A percentile compares a stretch with the other conserved stretches of the same genome.
Evolutionary conservation across 2,888 invertebrate species (phyloP).

Genomic region (Tipula vernalis): DNA sequence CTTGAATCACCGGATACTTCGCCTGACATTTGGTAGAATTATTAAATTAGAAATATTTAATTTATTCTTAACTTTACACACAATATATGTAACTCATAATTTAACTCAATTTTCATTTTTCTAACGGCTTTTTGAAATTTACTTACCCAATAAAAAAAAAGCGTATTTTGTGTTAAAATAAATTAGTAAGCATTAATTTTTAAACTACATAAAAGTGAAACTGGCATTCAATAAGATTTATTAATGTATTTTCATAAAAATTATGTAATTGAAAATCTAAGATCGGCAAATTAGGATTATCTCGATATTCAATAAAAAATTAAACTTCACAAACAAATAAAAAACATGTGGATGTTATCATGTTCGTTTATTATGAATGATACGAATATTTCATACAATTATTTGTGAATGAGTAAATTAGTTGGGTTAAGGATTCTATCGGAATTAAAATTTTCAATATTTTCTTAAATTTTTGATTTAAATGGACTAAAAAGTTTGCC

Average conservation of each 20-base stretch:
- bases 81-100: neutral
- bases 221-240: neutral
- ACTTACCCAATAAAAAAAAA: neutral
- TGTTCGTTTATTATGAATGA: no score
- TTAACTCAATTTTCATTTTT: neutral
- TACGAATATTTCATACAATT: no score
- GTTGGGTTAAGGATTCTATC: no score
- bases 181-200: neutral
- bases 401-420: no score
- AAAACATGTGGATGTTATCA: no score
- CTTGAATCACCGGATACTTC: slow-evolving; percentile 36
- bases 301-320: no score
- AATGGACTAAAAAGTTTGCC: no score
- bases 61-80: neutral
- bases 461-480: no score
- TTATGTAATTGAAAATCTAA: no score
- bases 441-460: no score
- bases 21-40: slow-evolving; percentile 23
- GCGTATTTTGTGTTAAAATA: neutral
- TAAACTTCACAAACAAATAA: no score
- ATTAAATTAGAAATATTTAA: neutral
- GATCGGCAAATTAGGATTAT: no score
- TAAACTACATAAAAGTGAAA: neutral
- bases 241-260: neutral
- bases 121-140: neutral